Evolutionary conservation across 2,113 vertebrate species (phyloP).

Genomic region (Cathartes aura): DNA sequence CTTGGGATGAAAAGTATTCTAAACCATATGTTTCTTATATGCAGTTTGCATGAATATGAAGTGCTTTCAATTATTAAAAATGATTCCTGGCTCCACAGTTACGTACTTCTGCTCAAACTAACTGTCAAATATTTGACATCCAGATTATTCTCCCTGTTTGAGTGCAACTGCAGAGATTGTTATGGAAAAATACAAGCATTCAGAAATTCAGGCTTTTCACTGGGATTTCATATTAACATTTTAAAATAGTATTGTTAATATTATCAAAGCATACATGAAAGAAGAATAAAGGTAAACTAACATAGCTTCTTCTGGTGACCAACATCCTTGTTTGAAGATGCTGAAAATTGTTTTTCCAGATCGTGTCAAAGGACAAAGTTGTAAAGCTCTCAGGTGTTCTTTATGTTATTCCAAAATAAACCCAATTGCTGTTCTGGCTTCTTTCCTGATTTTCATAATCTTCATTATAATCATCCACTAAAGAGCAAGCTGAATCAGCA

Average conservation of each 20-base stretch:
- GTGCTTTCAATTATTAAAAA: neutral
- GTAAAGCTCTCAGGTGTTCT: slow-evolving; percentile 1
- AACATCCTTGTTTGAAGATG: neutral
- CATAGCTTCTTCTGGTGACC: neutral
- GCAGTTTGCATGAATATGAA: neutral
- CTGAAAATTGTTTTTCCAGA: neutral
- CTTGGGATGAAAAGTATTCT: neutral
- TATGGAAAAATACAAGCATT: neutral
- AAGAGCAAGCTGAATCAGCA: slow-evolving; percentile 45
- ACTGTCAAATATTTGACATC: slow-evolving; percentile 34
- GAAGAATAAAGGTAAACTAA: neutral
- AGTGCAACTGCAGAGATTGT: neutral
- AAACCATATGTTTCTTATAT: neutral
- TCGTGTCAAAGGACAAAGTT: neutral
- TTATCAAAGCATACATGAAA: neutral
- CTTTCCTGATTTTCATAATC: slow-evolving; percentile 49
- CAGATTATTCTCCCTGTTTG: neutral
- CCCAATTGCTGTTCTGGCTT: neutral
- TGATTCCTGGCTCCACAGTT: neutral
- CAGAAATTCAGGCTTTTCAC: neutral
- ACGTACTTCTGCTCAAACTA: neutral
- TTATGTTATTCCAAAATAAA: neutral
- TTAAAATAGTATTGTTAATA: neutral
- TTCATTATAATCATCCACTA: slow-evolving; percentile 4
- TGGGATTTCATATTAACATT: neutral